These are phyloP conservation scores for Rhynchophorus ferrugineus DNA, from an alignment of 1,140 invertebrate genomes.

Conservation along the genomic window DNA sequence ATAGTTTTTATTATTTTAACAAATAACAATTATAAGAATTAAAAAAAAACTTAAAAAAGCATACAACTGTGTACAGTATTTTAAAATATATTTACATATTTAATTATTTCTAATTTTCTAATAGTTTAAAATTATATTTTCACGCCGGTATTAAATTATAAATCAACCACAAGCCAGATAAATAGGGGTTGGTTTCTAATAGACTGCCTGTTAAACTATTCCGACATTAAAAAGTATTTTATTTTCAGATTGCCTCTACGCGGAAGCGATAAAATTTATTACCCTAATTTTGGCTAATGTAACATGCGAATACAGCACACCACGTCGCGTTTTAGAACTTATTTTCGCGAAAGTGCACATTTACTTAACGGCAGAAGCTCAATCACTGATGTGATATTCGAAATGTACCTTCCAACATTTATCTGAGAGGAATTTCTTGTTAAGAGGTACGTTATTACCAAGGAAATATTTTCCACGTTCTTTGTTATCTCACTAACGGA, in stretches of 20 bases:
- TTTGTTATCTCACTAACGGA: no score
- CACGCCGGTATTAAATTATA: no score
- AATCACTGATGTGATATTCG: slow-evolving; percentile 14
- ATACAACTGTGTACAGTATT: no score
- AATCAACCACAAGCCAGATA: no score
- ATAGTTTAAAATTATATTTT: no score
- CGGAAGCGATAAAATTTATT: background rate
- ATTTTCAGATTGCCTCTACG: background rate
- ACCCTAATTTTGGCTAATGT: background rate
- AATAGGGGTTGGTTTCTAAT: no score
- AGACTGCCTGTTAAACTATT: background rate
- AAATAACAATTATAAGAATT: no score
- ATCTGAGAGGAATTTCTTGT: slow-evolving; percentile 5
- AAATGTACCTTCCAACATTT: slow-evolving; percentile 14
- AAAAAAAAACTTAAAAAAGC: no score
- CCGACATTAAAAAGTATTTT: background rate
- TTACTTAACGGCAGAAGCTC: slow-evolving; percentile 16
- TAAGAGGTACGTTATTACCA: background rate
- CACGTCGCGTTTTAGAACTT: background rate
- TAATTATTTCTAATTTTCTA: no score
- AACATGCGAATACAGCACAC: background rate
- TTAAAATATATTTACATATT: no score
- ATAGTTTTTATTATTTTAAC: no score
- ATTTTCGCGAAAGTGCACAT: slow-evolving; percentile 10
- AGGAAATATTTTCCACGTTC: no score